Evolutionary conservation across 2,888 invertebrate genomes (phyloP).

Genomic region (Phytoseiulus persimilis): DNA sequence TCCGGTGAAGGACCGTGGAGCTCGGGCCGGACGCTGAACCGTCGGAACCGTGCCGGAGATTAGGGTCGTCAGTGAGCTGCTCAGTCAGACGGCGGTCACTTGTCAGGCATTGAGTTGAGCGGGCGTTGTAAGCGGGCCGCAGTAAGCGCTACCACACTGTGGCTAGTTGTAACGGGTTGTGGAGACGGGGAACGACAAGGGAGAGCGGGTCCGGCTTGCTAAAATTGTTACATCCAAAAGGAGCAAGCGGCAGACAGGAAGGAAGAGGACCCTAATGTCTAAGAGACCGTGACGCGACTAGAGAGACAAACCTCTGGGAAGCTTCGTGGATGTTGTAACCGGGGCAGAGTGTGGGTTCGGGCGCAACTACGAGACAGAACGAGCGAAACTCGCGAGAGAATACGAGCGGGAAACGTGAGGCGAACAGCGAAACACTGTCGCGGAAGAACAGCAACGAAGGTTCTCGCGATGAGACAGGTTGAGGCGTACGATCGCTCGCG

Average conservation of each 20-base stretch:
- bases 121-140: background rate
- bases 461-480: too few relatives aligned
- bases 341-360: background rate
- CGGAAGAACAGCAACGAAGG: background rate
- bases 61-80: background rate
- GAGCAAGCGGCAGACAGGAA: background rate
- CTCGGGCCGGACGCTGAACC: background rate
- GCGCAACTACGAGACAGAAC: background rate
- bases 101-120: background rate
- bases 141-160: background rate
- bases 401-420: background rate
- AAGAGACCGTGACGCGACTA: background rate
- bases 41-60: background rate
- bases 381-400: background rate
- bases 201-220: background rate
- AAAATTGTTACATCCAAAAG: background rate
- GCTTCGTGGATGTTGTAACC: background rate
- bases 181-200: background rate
- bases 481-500: too few relatives aligned
- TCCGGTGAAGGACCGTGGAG: too few relatives aligned
- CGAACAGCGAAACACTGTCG: background rate
- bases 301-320: background rate
- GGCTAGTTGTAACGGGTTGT: background rate
- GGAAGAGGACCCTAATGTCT: background rate
- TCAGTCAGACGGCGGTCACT: background rate